Evolutionary conservation across 2,888 invertebrate genomes (phyloP), one percentile per base, ranked within the genome.

Genomic region (Lasioglossum lativentre): DNA sequence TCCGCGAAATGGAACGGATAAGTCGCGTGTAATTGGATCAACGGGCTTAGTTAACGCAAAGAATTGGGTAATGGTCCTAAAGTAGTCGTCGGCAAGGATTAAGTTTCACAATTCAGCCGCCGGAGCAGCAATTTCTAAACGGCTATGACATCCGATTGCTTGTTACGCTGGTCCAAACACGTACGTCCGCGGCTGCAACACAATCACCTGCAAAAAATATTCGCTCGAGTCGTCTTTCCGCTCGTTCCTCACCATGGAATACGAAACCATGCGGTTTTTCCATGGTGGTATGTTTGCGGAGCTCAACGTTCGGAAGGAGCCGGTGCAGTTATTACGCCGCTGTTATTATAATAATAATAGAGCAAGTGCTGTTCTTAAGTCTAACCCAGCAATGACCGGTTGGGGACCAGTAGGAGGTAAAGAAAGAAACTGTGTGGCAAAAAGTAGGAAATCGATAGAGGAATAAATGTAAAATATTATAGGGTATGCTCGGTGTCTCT

Each of bases 211-310:
- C 1, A 5, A 16, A 63, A 30, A 30, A 30, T 56, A 27, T 63
- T 63, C 59, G 5, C 16, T 14, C 56, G 38, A 59, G 8, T 76
- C 45, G 16, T 34, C 14, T 34, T 30, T 56, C 89, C 78, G 82
- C 75, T 81, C 42, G 74, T 75, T 75, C 68, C 71, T 38, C 70
- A 72, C 3, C 34, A n/a, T 68, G 23, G 23, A 30, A 45, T 45
- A 14, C n/a, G 40, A 40, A 66, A 47, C 40, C 34, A 14, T 63
- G 42, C 5, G 42, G 75, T 45, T 56, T 70, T 40, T 16, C 30
- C 19, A 19, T 38, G 6, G 47, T 19, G 40, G 34, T 73, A 52
- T 47, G 45, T 34, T 34, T 34, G 47, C 27, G 5, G 16, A n/a
- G 30, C 19, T 23, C 5, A 52, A 19, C 30, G 52, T 10, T 6